Evolutionary conservation across 2,888 invertebrate genomes (phyloP).

Genomic region (Schizaphis graminum): DNA sequence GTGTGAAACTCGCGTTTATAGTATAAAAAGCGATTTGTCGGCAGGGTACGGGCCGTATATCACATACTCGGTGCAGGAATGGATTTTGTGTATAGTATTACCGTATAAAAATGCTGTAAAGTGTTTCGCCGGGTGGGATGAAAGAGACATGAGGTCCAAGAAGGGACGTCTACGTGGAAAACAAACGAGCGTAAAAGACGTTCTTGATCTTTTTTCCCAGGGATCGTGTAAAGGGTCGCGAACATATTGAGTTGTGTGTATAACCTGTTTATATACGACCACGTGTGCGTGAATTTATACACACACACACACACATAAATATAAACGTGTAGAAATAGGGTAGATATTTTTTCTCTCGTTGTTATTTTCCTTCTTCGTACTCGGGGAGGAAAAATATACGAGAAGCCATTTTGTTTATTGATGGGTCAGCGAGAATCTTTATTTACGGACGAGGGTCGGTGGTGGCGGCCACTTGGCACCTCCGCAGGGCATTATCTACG

Average conservation of each 20-base stretch:
- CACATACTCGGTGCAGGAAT: background rate
- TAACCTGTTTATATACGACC: conserved; percentile 2
- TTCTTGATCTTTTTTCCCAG: conserved; percentile 37
- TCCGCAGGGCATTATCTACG: conserved; percentile 62
- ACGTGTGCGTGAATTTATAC: background rate
- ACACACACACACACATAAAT: background rate
- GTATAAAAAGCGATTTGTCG: conserved; percentile 48
- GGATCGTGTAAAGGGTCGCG: conserved; percentile 51
- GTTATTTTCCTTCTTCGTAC: conserved; percentile 11
- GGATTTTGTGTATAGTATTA: conserved; percentile 43
- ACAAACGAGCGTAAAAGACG: conserved; percentile 59
- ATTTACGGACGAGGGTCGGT: conserved; percentile 28
- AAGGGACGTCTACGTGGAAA: conserved; percentile 36
- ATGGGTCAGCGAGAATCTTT: conserved; percentile 65
- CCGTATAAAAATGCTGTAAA: conserved; percentile 51
- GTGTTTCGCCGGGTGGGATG: conserved; percentile 23
- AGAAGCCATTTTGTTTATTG: conserved; percentile 64
- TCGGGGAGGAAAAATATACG: conserved; percentile 15
- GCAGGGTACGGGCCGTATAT: conserved; percentile 16
- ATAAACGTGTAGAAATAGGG: background rate
- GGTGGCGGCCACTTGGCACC: conserved; percentile 51
- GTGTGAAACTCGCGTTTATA: background rate
- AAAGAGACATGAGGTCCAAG: conserved; percentile 38
- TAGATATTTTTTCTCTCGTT: conserved; percentile 1
- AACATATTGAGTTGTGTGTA: conserved; percentile 56